Conservation (phyloP, 2,113 vertebrate genomes). For the Apus apus region DNA sequence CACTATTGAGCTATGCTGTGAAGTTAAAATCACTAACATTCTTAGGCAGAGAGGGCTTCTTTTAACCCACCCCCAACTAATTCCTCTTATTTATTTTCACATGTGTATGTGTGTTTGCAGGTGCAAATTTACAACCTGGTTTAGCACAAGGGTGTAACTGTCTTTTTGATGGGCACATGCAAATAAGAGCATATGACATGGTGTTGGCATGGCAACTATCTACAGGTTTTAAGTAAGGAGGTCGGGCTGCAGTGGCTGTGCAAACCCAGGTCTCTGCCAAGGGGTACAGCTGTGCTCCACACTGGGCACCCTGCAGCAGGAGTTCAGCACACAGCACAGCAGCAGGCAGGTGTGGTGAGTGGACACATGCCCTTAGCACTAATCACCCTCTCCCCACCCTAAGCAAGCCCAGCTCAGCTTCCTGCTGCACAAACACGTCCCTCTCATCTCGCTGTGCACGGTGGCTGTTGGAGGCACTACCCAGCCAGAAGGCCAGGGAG, state of each 20-base stretch:
- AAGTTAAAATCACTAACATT: not conserved
- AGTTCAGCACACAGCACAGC: not conserved
- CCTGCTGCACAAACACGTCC: not conserved
- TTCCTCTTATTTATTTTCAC: not conserved
- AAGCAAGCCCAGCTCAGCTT: not conserved
- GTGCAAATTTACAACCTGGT: not conserved
- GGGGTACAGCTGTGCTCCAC: not conserved
- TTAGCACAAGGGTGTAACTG: not conserved
- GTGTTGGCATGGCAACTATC: not conserved
- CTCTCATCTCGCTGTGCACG: not conserved
- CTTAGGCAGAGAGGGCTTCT: not conserved
- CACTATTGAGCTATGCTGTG: not conserved
- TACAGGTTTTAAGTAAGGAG: not conserved
- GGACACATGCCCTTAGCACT: not conserved
- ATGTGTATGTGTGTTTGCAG: not conserved
- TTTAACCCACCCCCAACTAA: not conserved
- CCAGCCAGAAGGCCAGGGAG: not conserved
- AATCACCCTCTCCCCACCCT: constrained; percentile 19
- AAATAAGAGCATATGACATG: rapidly evolving
- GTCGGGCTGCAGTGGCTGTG: not conserved
- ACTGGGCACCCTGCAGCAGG: not conserved
- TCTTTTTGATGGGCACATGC: not conserved
- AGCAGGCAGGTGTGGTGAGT: not conserved
- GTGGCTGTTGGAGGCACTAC: rapidly evolving
- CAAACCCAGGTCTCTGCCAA: not conserved